phyloP scores from a whole-genome alignment of 2,888 invertebrate genomes.

The Drosophila tripunctata region DNA sequence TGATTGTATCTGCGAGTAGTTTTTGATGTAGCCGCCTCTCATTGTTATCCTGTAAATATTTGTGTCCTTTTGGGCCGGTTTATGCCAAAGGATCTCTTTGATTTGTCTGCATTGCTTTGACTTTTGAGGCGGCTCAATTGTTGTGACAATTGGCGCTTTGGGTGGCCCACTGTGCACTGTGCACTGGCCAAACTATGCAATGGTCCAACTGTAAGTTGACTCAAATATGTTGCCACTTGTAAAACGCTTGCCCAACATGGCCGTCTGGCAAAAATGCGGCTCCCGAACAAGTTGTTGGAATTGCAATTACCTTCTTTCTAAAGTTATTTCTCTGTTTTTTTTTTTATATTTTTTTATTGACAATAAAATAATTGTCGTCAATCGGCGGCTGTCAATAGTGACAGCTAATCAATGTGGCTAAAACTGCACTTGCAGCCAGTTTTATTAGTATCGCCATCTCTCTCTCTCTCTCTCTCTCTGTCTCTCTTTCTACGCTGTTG shows the following conservation, averaged over 20 bases:
- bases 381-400: constrained; percentile 69
- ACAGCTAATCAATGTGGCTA: constrained; percentile 70
- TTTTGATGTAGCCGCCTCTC: constrained; percentile 47
- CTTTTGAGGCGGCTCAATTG: constrained; percentile 42
- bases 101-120: constrained; percentile 22
- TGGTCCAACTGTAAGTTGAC: constrained; percentile 27
- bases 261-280: constrained; percentile 37
- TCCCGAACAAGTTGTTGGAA: constrained; percentile 69
- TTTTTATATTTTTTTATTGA: constrained; percentile 9
- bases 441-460: not conserved
- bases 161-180: constrained; percentile 51
- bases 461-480: not conserved
- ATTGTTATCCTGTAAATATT: constrained; percentile 61
- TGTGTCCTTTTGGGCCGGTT: constrained; percentile 50
- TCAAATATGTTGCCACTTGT: constrained; percentile 71
- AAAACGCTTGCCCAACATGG: constrained; percentile 72
- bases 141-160: constrained; percentile 71
- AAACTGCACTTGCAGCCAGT: constrained; percentile 8
- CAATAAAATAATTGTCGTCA: constrained; percentile 69
- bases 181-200: not conserved
- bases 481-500: not conserved
- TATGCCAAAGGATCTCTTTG: constrained; percentile 53
- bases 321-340: not conserved
- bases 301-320: constrained; percentile 36
- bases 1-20: constrained; percentile 5